Conservation (phyloP, 1,140 invertebrate genomes). For the Pantala flavescens region DNA sequence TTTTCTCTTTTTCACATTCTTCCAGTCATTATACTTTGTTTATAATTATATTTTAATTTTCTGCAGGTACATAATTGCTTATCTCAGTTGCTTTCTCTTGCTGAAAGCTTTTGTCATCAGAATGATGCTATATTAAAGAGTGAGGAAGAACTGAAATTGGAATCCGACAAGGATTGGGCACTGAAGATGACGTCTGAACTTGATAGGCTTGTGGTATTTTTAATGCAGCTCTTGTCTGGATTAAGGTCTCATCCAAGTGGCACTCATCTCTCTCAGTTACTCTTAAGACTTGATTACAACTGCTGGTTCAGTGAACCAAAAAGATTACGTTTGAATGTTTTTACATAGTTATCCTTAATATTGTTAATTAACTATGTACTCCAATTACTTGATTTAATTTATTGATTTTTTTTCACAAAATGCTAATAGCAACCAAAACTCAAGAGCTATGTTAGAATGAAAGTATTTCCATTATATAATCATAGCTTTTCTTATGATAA, state of each 20-base stretch:
- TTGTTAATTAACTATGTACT: too few species aligned
- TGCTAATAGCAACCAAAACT: too few species aligned
- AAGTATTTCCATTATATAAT: too few species aligned
- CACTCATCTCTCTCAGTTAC: slow-evolving; percentile 52
- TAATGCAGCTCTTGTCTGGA: slow-evolving; percentile 48
- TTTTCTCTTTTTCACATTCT: too few species aligned
- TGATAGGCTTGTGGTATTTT: slow-evolving; percentile 43
- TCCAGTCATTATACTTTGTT: too few species aligned
- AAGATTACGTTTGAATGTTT: background rate
- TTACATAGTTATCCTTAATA: too few species aligned
- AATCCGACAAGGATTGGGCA: background rate
- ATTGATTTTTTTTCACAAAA: too few species aligned
- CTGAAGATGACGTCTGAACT: slow-evolving; percentile 32
- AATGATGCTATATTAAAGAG: background rate
- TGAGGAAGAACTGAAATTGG: background rate
- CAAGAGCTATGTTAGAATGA: too few species aligned
- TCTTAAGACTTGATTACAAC: slow-evolving; percentile 63
- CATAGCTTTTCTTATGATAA: too few species aligned
- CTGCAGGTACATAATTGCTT: slow-evolving; percentile 38
- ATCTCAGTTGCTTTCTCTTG: slow-evolving; percentile 40
- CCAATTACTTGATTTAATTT: too few species aligned
- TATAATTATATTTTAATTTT: too few species aligned
- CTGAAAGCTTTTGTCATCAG: slow-evolving; percentile 41
- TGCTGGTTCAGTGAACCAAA: slow-evolving; percentile 49
- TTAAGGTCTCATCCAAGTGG: slow-evolving; percentile 52